Evolutionary conservation across 2,888 invertebrate species (phyloP).

Genomic region (Macrophya alboannulata): DNA sequence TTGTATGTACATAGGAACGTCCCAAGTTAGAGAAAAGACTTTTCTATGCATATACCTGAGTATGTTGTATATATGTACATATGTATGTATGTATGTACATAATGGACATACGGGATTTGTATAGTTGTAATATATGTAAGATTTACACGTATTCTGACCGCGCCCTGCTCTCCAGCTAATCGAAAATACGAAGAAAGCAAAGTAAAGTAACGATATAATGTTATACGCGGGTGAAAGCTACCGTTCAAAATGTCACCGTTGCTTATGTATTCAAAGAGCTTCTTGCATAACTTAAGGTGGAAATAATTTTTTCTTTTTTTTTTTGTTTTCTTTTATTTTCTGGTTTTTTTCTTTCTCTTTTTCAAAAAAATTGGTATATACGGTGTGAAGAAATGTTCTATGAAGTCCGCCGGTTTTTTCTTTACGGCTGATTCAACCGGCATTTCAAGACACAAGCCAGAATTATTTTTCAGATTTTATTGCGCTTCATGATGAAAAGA

Average conservation of each 20-base stretch:
- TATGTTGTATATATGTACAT: neutral
- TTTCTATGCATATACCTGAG: neutral
- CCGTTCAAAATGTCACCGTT: slow-evolving; percentile 77
- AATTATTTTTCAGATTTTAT: too few species aligned
- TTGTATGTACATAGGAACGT: too few species aligned
- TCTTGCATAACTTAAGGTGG: slow-evolving; percentile 57
- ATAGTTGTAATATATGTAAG: slow-evolving; percentile 18
- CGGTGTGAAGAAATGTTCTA: too few species aligned
- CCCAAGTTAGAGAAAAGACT: slow-evolving; percentile 4
- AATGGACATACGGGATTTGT: neutral
- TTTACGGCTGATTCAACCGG: too few species aligned
- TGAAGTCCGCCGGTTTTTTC: too few species aligned
- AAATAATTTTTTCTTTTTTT: neutral
- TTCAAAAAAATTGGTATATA: neutral
- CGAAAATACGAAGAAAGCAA: slow-evolving; percentile 76
- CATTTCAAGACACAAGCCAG: too few species aligned
- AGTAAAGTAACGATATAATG: slow-evolving; percentile 63
- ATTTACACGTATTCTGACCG: slow-evolving; percentile 60
- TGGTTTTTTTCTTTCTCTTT: neutral
- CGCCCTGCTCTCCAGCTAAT: slow-evolving; percentile 62
- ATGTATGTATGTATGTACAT: neutral
- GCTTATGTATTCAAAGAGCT: slow-evolving; percentile 60
- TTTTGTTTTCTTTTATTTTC: neutral
- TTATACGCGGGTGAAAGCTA: slow-evolving; percentile 72
- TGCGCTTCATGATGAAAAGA: too few species aligned